Conservation (phyloP, 53 echinoderm and acorn worm genomes). For the Luidia sarsii region DNA sequence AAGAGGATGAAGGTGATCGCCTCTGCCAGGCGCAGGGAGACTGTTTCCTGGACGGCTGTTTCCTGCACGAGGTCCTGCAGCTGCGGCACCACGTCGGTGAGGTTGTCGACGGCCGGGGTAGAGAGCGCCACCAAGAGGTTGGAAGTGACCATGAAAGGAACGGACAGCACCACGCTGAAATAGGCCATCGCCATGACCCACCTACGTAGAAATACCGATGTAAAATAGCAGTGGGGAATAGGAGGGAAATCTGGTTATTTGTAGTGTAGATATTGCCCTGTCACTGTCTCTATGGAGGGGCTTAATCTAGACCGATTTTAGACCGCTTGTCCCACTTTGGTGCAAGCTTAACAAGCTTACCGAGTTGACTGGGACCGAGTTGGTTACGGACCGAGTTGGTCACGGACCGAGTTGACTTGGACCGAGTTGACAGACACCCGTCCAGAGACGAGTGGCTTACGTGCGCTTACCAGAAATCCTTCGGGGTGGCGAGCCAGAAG, state of each 20-base stretch:
- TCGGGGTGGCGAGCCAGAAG: conserved; percentile 53
- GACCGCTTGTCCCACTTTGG: too few relatives aligned
- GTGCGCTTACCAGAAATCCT: conserved; percentile 60
- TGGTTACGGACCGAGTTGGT: too few relatives aligned
- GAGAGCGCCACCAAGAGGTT: not conserved
- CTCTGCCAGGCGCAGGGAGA: not conserved
- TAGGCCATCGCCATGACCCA: not conserved
- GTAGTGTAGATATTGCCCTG: too few relatives aligned
- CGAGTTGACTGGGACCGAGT: too few relatives aligned
- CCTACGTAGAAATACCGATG: not conserved
- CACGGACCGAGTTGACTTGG: too few relatives aligned
- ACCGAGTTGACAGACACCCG: too few relatives aligned
- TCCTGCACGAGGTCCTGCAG: not conserved
- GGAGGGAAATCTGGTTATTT: too few relatives aligned
- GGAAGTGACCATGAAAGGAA: not conserved
- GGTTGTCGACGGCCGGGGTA: not conserved
- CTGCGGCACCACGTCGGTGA: not conserved
- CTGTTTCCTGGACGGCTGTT: not conserved
- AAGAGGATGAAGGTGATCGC: conserved; percentile 2
- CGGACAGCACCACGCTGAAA: not conserved
- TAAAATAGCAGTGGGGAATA: too few relatives aligned
- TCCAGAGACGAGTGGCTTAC: too few relatives aligned
- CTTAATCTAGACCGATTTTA: too few relatives aligned
- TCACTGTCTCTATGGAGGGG: too few relatives aligned
- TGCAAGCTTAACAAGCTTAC: too few relatives aligned